Evolutionary conservation across 2,888 invertebrate genomes (phyloP).

Genomic region (Disparrhopalites patrizii): DNA sequence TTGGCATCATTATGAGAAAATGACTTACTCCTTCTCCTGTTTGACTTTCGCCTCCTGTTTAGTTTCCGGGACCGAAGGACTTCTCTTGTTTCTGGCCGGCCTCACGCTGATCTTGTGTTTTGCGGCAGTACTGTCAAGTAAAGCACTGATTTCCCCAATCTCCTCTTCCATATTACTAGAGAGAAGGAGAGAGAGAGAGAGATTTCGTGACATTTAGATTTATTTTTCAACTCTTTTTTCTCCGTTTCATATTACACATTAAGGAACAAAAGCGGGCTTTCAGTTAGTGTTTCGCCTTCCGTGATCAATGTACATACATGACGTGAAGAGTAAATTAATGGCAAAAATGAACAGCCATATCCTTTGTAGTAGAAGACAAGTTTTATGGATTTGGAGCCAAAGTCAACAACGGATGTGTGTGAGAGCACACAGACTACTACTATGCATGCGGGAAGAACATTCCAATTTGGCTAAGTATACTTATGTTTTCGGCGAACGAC

Average conservation of each 20-base stretch:
- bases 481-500: too few species aligned
- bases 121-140: slow-evolving; percentile 70
- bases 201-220: too few species aligned
- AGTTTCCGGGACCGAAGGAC: slow-evolving; percentile 10
- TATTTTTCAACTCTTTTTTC: too few species aligned
- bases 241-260: too few species aligned
- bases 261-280: too few species aligned
- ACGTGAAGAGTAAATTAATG: not conserved
- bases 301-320: not conserved
- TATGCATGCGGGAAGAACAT: too few species aligned
- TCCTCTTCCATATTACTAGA: slow-evolving; percentile 21
- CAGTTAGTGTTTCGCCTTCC: too few species aligned
- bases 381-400: not conserved
- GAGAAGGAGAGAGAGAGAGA: not conserved
- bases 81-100: slow-evolving; percentile 59
- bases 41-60: too few species aligned
- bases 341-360: not conserved
- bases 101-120: slow-evolving; percentile 69
- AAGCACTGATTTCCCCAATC: slow-evolving; percentile 23
- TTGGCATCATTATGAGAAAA: too few species aligned
- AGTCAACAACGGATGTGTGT: too few species aligned
- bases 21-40: slow-evolving; percentile 26
- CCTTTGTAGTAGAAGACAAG: not conserved
- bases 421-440: too few species aligned
- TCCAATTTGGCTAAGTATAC: too few species aligned